phyloP scores from a whole-genome alignment of 2,797 vertebrate species.

The Danio jaintianensis region DNA sequence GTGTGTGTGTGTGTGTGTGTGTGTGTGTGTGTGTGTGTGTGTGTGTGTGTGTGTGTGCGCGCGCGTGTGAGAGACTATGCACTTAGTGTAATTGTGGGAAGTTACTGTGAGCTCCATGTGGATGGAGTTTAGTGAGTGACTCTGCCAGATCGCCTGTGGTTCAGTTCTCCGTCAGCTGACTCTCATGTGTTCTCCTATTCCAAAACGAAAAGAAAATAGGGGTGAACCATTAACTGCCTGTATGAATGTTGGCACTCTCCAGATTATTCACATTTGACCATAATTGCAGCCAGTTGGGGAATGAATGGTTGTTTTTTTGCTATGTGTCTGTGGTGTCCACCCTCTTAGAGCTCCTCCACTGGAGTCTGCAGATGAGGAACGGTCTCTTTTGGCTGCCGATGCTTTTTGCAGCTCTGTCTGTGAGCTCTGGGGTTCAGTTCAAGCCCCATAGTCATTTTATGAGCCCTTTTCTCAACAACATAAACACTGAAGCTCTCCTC shows the following conservation, averaged over 20 bases:
- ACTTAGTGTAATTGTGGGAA: constrained; percentile 35
- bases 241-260: constrained; percentile 22
- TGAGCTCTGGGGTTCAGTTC: constrained; percentile 26
- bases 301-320: constrained; percentile 38
- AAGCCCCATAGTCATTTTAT: constrained; percentile 32
- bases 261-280: constrained; percentile 57
- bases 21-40: too few species aligned
- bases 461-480: constrained; percentile 31
- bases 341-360: constrained; percentile 23
- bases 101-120: constrained; percentile 38
- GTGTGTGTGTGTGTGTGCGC: neutral
- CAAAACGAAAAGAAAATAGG: constrained; percentile 15
- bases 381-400: constrained; percentile 15
- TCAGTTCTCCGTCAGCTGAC: constrained; percentile 23
- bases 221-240: constrained; percentile 5
- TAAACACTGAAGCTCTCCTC: constrained; percentile 21
- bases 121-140: constrained; percentile 37
- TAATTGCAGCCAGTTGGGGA: constrained; percentile 71
- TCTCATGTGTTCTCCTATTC: neutral
- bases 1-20: too few species aligned
- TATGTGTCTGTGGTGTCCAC: constrained; percentile 4
- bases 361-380: constrained; percentile 32
- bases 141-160: constrained; percentile 41
- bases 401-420: constrained; percentile 32
- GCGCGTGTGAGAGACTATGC: neutral